These are phyloP conservation scores for Myiopsitta monachus DNA, from an alignment of 2,113 vertebrate species.

Conservation along the genomic window DNA sequence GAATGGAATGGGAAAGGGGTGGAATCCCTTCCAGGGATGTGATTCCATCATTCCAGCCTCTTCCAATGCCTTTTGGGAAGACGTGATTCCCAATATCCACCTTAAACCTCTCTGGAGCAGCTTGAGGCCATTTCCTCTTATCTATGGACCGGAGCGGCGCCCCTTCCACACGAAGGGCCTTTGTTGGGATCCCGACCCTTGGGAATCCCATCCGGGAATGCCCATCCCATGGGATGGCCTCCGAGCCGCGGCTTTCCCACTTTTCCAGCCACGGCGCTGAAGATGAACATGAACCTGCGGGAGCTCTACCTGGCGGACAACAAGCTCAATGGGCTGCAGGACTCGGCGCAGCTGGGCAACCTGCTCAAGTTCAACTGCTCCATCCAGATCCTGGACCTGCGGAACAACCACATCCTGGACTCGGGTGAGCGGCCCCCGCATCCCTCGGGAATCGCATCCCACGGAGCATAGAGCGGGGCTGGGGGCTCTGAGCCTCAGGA, in stretches of 20 bases:
- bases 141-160: too few relatives aligned
- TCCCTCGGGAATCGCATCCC: neutral
- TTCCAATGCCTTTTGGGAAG: too few relatives aligned
- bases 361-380: conserved; percentile 93
- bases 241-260: neutral
- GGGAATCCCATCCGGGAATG: neutral
- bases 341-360: conserved; percentile 92
- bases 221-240: too few relatives aligned
- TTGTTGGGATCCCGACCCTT: conserved; percentile 69
- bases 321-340: conserved; percentile 91
- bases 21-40: too few relatives aligned
- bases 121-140: too few relatives aligned
- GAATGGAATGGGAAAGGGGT: too few relatives aligned
- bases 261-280: conserved; percentile 86
- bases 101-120: too few relatives aligned
- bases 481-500: too few relatives aligned
- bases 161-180: too few relatives aligned
- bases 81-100: neutral
- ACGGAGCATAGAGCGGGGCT: fast-evolving
- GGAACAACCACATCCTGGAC: conserved; percentile 93
- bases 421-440: conserved; percentile 76
- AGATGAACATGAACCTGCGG: conserved; percentile 94
- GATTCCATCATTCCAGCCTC: too few relatives aligned
- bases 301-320: conserved; percentile 94
- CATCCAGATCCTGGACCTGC: conserved; percentile 90